Base-by-base conservation (phyloP, 2,113 vertebrate species). In the Acinonyx jubatus region DNA sequence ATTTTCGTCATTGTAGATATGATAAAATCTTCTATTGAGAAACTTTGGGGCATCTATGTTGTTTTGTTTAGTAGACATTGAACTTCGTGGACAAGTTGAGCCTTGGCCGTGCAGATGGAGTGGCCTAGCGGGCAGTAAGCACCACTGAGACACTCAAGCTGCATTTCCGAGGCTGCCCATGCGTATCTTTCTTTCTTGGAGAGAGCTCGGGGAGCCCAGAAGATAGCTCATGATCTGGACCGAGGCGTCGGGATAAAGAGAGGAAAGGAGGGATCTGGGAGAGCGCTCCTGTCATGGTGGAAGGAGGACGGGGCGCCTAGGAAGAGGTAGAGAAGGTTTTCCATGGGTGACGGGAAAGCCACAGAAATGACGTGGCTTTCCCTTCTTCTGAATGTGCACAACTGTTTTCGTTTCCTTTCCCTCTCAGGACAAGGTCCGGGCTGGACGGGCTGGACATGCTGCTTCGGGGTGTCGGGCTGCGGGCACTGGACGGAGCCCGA, bases 231-330 rank as follows among this genome's bases (percentile, higher is more conserved):
- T 7, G 4, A 3, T 41, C 76, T 10, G 14, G 23, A 16, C 27
- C 0, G 2, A 9, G 13, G 18, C 0, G 7, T 29, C 4, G 0
- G 9, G n/a, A 3, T 38, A 21, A 10, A 5, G 38, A 36, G 10
- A 27, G 1, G 5, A 14, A 1, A 2, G 0, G 7, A 0, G 11
- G 25, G 0, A 48, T 3, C 21, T n/a, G 23, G 16, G 81, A 14
- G 7, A 6, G 33, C 0, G 4, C 25, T 1, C 8, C 23, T 5
- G 16, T 12, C 18, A 0, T 6, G 16, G 27, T 0, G 1, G 2
- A 1, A 11, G 5, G 15, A 52, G n/a, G 6, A 3, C 0, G 2
- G 1, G 18, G 41, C 0, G 33, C 27, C 1, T 4, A 50, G 1
- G 5, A 4, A 0, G 1, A 9, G 27, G 45, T 0, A 14, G 0